Percentiles rank a stretch among this genome's conserved stretches.
These are phyloP conservation scores for Merluccius polli DNA, from an alignment of 2,797 vertebrate genomes.

Conservation along the genomic window DNA sequence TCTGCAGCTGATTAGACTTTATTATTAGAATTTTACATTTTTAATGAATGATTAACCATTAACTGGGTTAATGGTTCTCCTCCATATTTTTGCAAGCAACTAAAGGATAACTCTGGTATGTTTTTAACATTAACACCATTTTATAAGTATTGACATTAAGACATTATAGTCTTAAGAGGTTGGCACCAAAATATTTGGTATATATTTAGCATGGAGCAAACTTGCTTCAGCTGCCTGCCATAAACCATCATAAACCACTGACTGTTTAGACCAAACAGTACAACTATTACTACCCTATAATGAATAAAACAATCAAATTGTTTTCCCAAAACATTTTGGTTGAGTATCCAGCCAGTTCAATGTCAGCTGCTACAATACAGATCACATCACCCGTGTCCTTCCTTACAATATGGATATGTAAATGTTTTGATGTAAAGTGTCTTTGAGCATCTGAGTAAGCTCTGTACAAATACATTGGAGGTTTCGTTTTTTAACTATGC, in stretches of 20 bases:
- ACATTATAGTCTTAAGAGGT: too few species aligned
- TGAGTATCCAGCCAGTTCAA: background rate
- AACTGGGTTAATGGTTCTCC: too few species aligned
- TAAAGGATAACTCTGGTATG: too few species aligned
- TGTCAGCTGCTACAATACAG: background rate
- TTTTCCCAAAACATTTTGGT: background rate
- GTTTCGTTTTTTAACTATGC: background rate
- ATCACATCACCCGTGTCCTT: background rate
- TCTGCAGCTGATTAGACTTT: background rate
- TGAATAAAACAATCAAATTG: background rate
- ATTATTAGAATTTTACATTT: background rate
- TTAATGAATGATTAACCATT: background rate
- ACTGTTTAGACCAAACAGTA: too few species aligned
- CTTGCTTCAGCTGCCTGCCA: too few species aligned
- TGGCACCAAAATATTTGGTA: too few species aligned
- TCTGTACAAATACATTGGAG: background rate
- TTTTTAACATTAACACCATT: too few species aligned
- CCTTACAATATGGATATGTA: background rate
- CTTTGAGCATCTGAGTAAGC: background rate
- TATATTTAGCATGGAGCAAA: too few species aligned
- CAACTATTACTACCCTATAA: too few species aligned
- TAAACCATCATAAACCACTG: too few species aligned
- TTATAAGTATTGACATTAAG: too few species aligned
- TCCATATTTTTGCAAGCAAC: too few species aligned
- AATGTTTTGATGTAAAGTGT: background rate